Base-by-base conservation (phyloP, 2,888 invertebrate species). In the Nomada flava region DNA sequence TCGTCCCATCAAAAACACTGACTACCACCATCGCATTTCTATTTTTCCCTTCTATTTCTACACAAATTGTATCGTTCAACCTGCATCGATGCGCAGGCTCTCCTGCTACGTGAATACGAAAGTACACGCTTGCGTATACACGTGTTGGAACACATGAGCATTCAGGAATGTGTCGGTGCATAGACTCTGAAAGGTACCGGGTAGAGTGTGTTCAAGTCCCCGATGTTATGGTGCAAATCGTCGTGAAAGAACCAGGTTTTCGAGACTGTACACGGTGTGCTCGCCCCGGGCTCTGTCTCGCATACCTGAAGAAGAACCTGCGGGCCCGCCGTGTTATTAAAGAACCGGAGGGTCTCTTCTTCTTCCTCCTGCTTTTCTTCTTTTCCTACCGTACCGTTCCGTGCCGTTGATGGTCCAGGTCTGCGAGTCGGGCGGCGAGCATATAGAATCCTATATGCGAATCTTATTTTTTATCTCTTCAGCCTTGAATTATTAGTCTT, bases 291-390 rank as follows among this genome's bases (percentile, higher is more conserved):
- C 79, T 65, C 76, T 79, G 80, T 76, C 78, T 84, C 87, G 89
- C 88, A 89, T 89, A 89, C 89, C 89, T 89, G 86, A 86, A 86
- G 84, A 89, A 83, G 87, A 79, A 83, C 86, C 83, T 82, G 78
- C 83, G 86, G 86, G 82, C 83, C 88, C 85, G 88, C 87, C 88
- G 88, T 91, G 88, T 91, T 91, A 91, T 91, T 91, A 91, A 90
- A 90, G 90, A 90, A 87, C 89, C 88, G 75, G 86, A 85, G 84
- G 85, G 84, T 83, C 82, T 82, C 76, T 79, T 78, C 81, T 72
- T 84, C 77, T 81, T 80, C 76, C 57, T 77, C 57, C 79, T 80
- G 70, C 57, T 77, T 71, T 80, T 82, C 73, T 64, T 78, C 78
- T 60, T 69, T 71, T 71, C 75, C 72, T 72, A 67, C 68, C 79